phyloP scores from a whole-genome alignment of 1,140 invertebrate species.

The Camponotus vicinus region DNA sequence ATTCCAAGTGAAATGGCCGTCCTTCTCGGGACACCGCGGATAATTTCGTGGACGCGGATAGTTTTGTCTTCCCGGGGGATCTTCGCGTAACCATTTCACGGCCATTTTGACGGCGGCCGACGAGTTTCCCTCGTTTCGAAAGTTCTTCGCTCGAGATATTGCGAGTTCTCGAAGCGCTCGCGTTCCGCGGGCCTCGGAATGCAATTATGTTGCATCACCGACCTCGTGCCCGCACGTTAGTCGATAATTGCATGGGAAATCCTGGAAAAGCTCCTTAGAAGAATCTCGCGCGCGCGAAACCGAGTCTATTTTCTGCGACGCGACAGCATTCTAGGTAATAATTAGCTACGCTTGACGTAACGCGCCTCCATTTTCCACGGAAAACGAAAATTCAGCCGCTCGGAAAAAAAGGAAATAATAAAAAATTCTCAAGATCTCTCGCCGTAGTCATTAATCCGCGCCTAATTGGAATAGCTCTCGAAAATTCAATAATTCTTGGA shows the following conservation, averaged over 20 bases:
- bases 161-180: conserved; percentile 55
- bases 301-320: conserved; percentile 42
- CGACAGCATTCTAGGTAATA: conserved; percentile 49
- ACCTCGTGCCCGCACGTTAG: conserved; percentile 56
- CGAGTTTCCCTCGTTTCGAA: conserved; percentile 59
- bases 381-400: conserved; percentile 10
- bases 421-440: neutral
- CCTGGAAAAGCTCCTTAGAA: conserved; percentile 60
- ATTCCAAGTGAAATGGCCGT: neutral
- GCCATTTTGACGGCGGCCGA: conserved; percentile 42
- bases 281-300: conserved; percentile 22
- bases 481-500: too few species aligned
- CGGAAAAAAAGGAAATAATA: neutral
- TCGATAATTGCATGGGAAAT: conserved; percentile 61
- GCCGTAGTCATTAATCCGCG: neutral
- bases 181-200: conserved; percentile 54
- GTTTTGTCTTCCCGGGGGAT: conserved; percentile 27
- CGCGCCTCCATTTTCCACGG: conserved; percentile 12
- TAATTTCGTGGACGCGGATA: conserved; percentile 37
- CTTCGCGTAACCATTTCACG: neutral
- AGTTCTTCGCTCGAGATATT: conserved; percentile 57
- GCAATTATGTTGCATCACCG: conserved; percentile 63
- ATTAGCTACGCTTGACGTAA: conserved; percentile 48
- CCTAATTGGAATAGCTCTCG: neutral
- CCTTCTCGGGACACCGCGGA: neutral